These are phyloP conservation scores for Papilio xuthus DNA, from an alignment of 1,140 invertebrate genomes.

Conservation along the genomic window DNA sequence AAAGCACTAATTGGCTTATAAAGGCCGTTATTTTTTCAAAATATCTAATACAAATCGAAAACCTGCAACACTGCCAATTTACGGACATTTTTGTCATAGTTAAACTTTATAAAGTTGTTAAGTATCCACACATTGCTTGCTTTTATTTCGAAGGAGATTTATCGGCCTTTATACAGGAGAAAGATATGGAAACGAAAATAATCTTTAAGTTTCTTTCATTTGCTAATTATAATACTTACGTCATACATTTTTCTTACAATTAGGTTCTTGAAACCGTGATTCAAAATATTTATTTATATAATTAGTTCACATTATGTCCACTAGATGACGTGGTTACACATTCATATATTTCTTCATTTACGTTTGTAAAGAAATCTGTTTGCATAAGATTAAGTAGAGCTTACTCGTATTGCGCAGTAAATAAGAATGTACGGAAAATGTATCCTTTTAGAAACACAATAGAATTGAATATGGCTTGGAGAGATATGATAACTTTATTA, in stretches of 20 bases:
- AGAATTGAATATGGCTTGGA: slow-evolving; percentile 8
- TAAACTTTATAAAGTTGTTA: too few species aligned
- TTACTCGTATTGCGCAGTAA: slow-evolving; percentile 11
- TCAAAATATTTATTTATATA: background rate
- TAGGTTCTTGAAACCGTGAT: background rate
- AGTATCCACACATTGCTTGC: too few species aligned
- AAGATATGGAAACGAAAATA: too few species aligned
- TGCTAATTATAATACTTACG: too few species aligned
- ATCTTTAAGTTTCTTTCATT: too few species aligned
- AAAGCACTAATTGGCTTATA: too few species aligned
- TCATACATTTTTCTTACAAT: background rate
- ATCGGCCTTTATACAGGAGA: too few species aligned
- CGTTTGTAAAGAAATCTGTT: slow-evolving; percentile 20
- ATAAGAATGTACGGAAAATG: background rate
- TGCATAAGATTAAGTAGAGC: slow-evolving; percentile 6
- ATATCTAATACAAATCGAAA: too few species aligned
- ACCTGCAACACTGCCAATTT: too few species aligned
- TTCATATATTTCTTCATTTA: slow-evolving; percentile 12
- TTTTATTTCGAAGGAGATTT: too few species aligned
- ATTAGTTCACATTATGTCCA: slow-evolving; percentile 3
- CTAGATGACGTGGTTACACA: slow-evolving; percentile 1
- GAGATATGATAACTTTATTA: slow-evolving; percentile 9
- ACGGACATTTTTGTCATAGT: too few species aligned
- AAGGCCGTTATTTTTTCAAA: too few species aligned
- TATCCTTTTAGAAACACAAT: background rate